Evolutionary conservation across 2,797 vertebrate species (phyloP).

Genomic region (Oreochromis mossambicus): DNA sequence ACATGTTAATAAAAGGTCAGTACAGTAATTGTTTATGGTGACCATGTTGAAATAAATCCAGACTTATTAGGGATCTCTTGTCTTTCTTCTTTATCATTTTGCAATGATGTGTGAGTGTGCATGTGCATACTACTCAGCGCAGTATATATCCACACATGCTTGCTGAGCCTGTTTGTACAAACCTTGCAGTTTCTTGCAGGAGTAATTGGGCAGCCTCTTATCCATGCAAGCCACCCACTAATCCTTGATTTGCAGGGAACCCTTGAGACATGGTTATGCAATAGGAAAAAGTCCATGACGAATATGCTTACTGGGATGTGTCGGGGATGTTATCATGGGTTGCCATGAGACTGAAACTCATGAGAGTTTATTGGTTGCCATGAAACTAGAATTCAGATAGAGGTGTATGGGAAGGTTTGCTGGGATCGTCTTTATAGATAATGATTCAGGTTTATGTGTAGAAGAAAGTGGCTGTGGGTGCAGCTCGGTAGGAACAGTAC

Average conservation of each 20-base stretch:
- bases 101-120: not conserved
- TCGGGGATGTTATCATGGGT: not conserved
- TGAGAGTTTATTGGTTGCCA: conserved; percentile 13
- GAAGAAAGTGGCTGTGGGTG: not conserved
- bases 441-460: not conserved
- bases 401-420: not conserved
- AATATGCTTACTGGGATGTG: conserved; percentile 26
- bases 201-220: conserved; percentile 45
- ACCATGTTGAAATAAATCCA: conserved; percentile 67
- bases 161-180: not conserved
- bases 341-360: conserved; percentile 39
- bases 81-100: not conserved
- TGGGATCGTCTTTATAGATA: not conserved
- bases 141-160: not conserved
- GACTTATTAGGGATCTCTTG: conserved; percentile 25
- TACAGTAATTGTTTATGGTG: conserved; percentile 60
- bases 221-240: conserved; percentile 39
- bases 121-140: not conserved
- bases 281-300: conserved; percentile 46
- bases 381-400: not conserved
- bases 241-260: conserved; percentile 48
- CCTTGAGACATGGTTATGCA: conserved; percentile 57
- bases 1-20: conserved; percentile 52
- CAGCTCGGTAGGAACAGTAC: not conserved
- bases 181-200: not conserved